These are phyloP conservation scores for Aphelenchoides fujianensis DNA, from an alignment of 1,140 invertebrate genomes.

Conservation along the genomic window DNA sequence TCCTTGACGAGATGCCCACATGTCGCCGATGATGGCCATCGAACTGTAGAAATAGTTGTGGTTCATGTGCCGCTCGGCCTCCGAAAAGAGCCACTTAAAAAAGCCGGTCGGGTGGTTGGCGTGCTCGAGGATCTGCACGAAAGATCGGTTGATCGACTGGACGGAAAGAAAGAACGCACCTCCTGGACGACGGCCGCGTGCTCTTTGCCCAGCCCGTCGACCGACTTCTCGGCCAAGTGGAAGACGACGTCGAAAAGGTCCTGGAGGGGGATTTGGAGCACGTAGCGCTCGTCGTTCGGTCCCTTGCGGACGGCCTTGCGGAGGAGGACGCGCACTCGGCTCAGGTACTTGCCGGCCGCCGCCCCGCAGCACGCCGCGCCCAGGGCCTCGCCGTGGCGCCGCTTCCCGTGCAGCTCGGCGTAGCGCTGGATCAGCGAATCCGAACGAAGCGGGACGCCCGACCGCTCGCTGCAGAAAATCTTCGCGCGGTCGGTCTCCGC, in stretches of 20 bases:
- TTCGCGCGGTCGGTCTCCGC: slow-evolving; percentile 11
- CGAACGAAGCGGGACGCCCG: neutral
- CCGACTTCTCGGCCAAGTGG: neutral
- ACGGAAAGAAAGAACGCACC: neutral
- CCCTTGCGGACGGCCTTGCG: neutral
- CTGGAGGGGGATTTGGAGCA: slow-evolving; percentile 2
- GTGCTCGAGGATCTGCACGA: slow-evolving; percentile 18
- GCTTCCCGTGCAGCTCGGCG: neutral
- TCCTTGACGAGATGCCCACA: neutral
- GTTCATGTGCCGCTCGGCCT: slow-evolving; percentile 16
- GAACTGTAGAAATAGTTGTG: slow-evolving; percentile 5
- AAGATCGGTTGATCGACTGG: too few species aligned
- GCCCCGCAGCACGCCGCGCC: slow-evolving; percentile 13
- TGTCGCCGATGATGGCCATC: neutral
- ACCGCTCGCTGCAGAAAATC: slow-evolving; percentile 9
- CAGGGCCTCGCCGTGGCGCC: neutral
- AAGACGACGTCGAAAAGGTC: slow-evolving; percentile 20
- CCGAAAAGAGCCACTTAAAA: slow-evolving; percentile 16
- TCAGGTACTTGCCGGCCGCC: neutral
- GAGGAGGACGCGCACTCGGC: neutral
- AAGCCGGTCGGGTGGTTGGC: slow-evolving; percentile 13
- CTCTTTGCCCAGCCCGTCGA: slow-evolving; percentile 19
- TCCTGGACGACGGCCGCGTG: slow-evolving; percentile 7
- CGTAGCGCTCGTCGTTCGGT: neutral
- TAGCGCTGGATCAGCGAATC: slow-evolving; percentile 11